These are phyloP conservation scores for Parapsyche elsis DNA, from an alignment of 1,140 invertebrate genomes.

Conservation along the genomic window DNA sequence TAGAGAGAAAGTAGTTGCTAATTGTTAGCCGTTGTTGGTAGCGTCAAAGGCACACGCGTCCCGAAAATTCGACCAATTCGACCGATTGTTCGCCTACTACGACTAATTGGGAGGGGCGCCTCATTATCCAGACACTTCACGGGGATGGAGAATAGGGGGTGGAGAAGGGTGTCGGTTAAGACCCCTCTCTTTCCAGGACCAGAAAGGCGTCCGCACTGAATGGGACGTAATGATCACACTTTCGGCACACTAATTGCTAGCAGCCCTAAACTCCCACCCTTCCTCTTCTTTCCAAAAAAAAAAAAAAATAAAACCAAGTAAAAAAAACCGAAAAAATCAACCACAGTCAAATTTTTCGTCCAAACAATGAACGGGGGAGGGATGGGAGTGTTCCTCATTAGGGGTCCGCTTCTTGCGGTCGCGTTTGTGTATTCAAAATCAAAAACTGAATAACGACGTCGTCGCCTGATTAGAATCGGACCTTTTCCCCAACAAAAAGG, in stretches of 20 bases:
- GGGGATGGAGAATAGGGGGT: neutral
- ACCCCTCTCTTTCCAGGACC: neutral
- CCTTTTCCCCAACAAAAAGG: neutral
- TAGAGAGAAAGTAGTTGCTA: too few relatives aligned
- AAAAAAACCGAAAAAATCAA: neutral
- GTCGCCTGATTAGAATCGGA: neutral
- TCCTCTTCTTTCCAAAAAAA: neutral
- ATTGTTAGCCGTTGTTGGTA: neutral
- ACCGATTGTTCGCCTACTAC: constrained; percentile 15
- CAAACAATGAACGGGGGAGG: neutral
- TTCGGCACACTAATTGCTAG: constrained; percentile 18
- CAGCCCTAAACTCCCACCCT: neutral
- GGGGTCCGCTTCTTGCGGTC: neutral
- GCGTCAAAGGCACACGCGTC: neutral
- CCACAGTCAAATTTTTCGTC: constrained; percentile 5
- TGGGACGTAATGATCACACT: constrained; percentile 26
- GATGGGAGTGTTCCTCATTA: neutral
- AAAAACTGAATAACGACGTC: constrained; percentile 8
- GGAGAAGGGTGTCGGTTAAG: neutral
- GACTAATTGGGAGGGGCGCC: constrained; percentile 15
- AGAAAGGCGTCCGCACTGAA: constrained; percentile 3
- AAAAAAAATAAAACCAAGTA: neutral
- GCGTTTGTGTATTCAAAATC: neutral
- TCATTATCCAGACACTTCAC: constrained; percentile 25
- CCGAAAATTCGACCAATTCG: constrained; percentile 31